Evolutionary conservation across 2,888 invertebrate genomes (phyloP).

Genomic region (Tolmerus cingulatus): DNA sequence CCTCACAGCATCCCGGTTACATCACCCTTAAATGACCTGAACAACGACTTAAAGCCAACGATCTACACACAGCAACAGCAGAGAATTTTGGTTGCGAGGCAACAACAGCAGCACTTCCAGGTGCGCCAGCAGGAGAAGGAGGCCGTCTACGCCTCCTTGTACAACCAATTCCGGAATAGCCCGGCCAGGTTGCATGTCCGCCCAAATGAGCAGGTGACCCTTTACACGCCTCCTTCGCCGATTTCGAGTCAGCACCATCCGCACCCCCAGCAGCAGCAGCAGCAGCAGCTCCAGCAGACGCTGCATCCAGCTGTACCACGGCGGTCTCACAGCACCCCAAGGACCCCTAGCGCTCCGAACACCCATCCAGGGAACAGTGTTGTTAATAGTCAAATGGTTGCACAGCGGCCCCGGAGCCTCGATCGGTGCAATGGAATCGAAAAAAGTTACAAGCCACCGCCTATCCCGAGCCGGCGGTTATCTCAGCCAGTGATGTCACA

Average conservation of each 20-base stretch:
- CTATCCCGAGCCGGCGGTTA: constrained; percentile 58
- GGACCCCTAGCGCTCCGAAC: constrained; percentile 50
- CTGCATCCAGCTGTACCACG: constrained; percentile 58
- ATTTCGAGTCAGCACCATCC: constrained; percentile 33
- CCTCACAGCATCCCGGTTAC: constrained; percentile 72
- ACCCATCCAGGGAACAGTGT: constrained; percentile 43
- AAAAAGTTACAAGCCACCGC: constrained; percentile 57
- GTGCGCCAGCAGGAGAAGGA: constrained; percentile 55
- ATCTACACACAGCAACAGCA: constrained; percentile 45
- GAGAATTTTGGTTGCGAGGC: background rate
- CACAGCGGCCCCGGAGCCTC: constrained; percentile 59
- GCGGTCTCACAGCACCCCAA: constrained; percentile 62
- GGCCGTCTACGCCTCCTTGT: constrained; percentile 58
- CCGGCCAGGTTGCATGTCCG: constrained; percentile 53
- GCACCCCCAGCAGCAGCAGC: constrained; percentile 33
- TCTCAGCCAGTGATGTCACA: constrained; percentile 48
- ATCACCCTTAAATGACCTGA: constrained; percentile 49
- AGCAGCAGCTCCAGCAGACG: constrained; percentile 22
- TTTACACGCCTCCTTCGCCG: constrained; percentile 51
- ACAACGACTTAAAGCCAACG: constrained; percentile 50
- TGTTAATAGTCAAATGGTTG: constrained; percentile 48
- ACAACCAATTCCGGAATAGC: constrained; percentile 60
- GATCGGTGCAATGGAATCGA: constrained; percentile 59
- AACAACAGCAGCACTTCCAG: constrained; percentile 10
- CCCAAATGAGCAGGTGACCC: constrained; percentile 47